Base-by-base conservation (phyloP, 2,888 invertebrate genomes). In the Pristionchus entomophagus region DNA sequence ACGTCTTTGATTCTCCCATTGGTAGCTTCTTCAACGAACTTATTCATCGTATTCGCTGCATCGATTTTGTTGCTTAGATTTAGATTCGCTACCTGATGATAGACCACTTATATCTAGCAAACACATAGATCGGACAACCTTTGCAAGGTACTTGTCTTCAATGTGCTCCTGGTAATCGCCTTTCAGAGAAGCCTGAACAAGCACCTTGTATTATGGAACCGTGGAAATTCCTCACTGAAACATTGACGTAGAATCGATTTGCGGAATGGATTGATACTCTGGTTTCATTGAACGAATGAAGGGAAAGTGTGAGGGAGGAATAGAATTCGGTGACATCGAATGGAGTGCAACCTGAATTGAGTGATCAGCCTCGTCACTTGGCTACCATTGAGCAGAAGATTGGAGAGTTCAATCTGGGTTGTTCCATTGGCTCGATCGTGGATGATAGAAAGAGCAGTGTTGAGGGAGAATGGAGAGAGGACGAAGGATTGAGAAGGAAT, bases 1-100 rank as follows among this genome's bases (percentile, higher is more conserved):
- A 98, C 94, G 91, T 97, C 95, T 90, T 96, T 95, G 86, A 98
- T 97, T 93, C 96, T 96, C 14, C 96, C 94, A 85, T 96, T 96
- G 0, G 98, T 98, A 92, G 96, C 95, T 10, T 95, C 94, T 92
- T 96, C 96, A 59, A 97, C 96, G 96, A 97, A 97, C 53, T 94
- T 91, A 93, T 98, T 98, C 81, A 98, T 97, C 0, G 93, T 94
- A 6, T 94, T 26, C 1, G 62, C 62, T 17, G 32, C 62, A 10
- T 62, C 5, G 2, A 6, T 29, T n/a, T 29, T 62, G 62, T 62
- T n/a, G n/a, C 29, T 8, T 17, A 62, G 29, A 32, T 62, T 62
- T 2, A 29, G 32, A 62, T 5, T 14, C 14, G 29, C 32, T 3
- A 62, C 32, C 62, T 62, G 62, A 62, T 32, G 1, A 56, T 56